Evolutionary conservation across 1,140 invertebrate species (phyloP).

Genomic region (Bombus haemorrhoidalis): DNA sequence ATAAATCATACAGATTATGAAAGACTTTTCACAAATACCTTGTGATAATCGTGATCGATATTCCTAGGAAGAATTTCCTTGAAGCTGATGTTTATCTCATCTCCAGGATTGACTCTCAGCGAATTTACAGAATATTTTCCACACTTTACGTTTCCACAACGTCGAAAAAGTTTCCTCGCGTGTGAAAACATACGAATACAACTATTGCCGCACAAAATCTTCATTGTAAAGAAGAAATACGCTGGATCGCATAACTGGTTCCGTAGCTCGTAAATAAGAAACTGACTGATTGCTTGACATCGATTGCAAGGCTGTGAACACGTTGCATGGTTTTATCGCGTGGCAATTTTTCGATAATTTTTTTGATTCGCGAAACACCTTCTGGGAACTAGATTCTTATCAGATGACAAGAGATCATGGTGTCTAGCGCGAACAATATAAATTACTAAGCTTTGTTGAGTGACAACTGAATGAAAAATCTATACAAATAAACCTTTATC

Average conservation of each 20-base stretch:
- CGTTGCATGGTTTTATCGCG: slow-evolving; percentile 2
- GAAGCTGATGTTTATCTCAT: neutral
- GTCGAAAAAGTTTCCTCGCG: neutral
- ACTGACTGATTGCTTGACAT: neutral
- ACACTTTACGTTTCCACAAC: neutral
- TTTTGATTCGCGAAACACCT: neutral
- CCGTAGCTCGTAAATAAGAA: neutral
- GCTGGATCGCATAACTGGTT: neutral
- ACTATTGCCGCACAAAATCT: neutral
- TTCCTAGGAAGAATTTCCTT: neutral
- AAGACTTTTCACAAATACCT: neutral
- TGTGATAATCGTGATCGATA: neutral
- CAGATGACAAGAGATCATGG: neutral
- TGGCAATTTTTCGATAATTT: neutral
- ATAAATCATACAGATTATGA: neutral
- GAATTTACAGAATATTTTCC: neutral
- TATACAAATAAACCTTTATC: neutral
- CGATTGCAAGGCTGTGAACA: neutral
- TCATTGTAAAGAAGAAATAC: neutral
- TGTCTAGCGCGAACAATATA: neutral
- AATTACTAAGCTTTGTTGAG: neutral
- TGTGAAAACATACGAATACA: neutral
- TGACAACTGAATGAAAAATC: neutral
- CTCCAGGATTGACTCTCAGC: neutral
- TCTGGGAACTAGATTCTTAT: neutral